Base-by-base conservation (phyloP, 2,888 invertebrate species). In the Onchidella celtica region DNA sequence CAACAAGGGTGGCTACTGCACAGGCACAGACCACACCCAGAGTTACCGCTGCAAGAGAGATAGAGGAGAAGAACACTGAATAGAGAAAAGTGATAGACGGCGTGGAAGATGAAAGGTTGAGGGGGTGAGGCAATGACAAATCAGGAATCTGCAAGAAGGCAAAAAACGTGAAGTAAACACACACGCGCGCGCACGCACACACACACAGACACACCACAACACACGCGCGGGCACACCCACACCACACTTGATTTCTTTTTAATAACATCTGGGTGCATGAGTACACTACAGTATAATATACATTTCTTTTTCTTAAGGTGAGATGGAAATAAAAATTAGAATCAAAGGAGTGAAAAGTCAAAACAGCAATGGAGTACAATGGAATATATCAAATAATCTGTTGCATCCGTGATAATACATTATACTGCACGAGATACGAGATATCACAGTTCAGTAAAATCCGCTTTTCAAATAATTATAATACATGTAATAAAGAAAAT, bases 1-100 rank as follows among this genome's bases (percentile, higher is more conserved):
- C 3, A 27, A 80, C n/a, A 3, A 38, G 32, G 11, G 21, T 65
- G 9, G 36, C 21, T 9, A 27, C 14, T 3, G 24, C 21, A 57
- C 65, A 65, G 3, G 66, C 73, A 24, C 73, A 73, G 14, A 73
- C 65, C 11, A 74, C 24, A 17, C 36, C 66, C 66, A 80, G 21
- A 1, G 66, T 55, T 40, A 66, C 6, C 1, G 73, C 79, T 80
- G 72, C 4, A 32, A 24, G 29, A 11, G 14, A n/a, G 36, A 34
- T 32, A 38, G 24, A 40, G 40, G 14, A 57, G 63, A 63, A 63
- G n/a, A n/a, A n/a, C n/a, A n/a, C n/a, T n/a, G n/a, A n/a, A 17
- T 29, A 63, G 63, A 17, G 6, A 63, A 32, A 17, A 2, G 1
- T 3, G 29, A 14, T 29, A 6, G 29, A 14, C 24, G 63, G 29